phyloP scores from a whole-genome alignment of 1,140 invertebrate species.

The Conus betulinus region DNA sequence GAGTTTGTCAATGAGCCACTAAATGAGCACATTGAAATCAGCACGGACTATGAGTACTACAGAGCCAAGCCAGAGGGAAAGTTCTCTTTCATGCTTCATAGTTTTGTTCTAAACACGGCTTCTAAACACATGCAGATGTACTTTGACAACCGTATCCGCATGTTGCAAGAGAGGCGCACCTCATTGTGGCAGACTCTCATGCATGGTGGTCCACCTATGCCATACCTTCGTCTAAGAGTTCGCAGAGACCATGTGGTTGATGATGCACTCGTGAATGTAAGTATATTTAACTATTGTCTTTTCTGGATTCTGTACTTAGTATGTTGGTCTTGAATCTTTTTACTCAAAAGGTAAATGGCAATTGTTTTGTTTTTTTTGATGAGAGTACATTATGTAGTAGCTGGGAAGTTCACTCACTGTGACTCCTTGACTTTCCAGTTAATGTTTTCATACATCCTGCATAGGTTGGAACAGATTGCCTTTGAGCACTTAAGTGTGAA shows the following conservation, averaged over 20 bases:
- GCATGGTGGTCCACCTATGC: constrained; percentile 86
- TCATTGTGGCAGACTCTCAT: constrained; percentile 87
- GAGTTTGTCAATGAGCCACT: constrained; percentile 96
- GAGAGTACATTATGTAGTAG: too few relatives aligned
- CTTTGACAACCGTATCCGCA: constrained; percentile 95
- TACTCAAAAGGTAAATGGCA: too few relatives aligned
- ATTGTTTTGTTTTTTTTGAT: too few relatives aligned
- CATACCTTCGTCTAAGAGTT: constrained; percentile 89
- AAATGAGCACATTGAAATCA: constrained; percentile 94
- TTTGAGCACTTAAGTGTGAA: too few relatives aligned
- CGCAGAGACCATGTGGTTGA: constrained; percentile 91
- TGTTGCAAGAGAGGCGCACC: constrained; percentile 93
- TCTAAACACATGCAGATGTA: constrained; percentile 93
- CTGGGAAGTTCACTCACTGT: too few relatives aligned
- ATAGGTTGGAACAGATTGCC: too few relatives aligned
- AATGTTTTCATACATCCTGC: too few relatives aligned
- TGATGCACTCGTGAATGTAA: constrained; percentile 91
- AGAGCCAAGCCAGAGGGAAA: constrained; percentile 79
- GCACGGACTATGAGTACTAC: constrained; percentile 93
- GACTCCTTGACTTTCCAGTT: too few relatives aligned
- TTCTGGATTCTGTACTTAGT: too few relatives aligned
- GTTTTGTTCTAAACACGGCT: constrained; percentile 93
- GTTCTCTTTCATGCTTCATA: constrained; percentile 94
- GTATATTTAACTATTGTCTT: constrained; percentile 47
- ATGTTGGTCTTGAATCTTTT: too few relatives aligned